phyloP scores from a whole-genome alignment of 2,888 invertebrate species.

The Hylaea fasciaria region DNA sequence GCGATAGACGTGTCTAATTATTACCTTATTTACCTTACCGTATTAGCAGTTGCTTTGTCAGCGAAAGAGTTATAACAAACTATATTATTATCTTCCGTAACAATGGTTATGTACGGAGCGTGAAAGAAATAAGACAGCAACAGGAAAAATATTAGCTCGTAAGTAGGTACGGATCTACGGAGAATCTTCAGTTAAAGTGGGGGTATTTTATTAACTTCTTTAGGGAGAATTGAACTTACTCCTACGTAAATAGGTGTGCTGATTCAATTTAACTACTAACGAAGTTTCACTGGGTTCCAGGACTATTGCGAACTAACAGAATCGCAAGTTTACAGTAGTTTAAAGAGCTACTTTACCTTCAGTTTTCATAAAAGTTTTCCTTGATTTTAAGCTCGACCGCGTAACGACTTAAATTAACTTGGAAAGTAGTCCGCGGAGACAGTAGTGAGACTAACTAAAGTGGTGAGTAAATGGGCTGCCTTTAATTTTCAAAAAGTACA shows the following conservation, averaged over 20 bases:
- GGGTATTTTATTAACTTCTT: constrained; percentile 15
- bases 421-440: constrained; percentile 47
- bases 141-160: constrained; percentile 26
- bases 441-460: constrained; percentile 49
- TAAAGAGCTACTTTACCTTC: constrained; percentile 32
- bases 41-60: neutral
- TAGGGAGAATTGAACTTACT: constrained; percentile 26
- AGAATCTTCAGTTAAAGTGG: constrained; percentile 11
- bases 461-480: constrained; percentile 67
- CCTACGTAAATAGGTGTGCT: constrained; percentile 27
- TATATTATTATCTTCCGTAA: too few relatives aligned
- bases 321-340: constrained; percentile 38
- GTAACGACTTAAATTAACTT: constrained; percentile 59
- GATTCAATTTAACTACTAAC: constrained; percentile 30
- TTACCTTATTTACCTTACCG: constrained; percentile 9
- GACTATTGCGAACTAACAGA: constrained; percentile 35
- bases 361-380: constrained; percentile 53
- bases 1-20: constrained; percentile 33
- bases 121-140: neutral
- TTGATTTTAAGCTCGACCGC: constrained; percentile 41
- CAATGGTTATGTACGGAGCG: neutral
- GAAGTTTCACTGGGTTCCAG: constrained; percentile 20
- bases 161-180: constrained; percentile 1
- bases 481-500: constrained; percentile 64
- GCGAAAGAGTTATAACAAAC: neutral